Percentiles rank a stretch among this genome's conserved stretches.
Conservation (phyloP, 1,140 invertebrate species). For the Palaemon carinicauda region DNA sequence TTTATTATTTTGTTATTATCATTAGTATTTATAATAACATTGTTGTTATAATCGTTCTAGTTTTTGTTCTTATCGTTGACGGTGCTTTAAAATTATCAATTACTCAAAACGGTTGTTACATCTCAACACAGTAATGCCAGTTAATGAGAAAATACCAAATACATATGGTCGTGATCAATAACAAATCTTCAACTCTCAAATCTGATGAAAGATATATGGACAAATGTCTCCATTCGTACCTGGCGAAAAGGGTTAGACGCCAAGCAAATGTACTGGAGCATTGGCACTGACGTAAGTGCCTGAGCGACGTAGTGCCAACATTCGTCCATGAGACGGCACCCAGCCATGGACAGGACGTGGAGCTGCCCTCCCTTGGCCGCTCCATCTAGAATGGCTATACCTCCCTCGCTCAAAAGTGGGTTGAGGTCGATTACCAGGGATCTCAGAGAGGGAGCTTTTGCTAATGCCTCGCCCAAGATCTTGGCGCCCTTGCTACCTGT, state of each 20-base stretch:
- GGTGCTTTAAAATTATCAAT: too few species aligned
- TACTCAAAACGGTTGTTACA: too few species aligned
- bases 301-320: background rate
- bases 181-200: background rate
- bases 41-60: too few species aligned
- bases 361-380: background rate
- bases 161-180: too few species aligned
- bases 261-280: slow-evolving; percentile 7
- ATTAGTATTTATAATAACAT: too few species aligned
- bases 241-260: slow-evolving; percentile 30
- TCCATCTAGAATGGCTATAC: background rate
- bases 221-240: background rate
- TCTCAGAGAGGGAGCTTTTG: background rate
- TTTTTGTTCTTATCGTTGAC: too few species aligned
- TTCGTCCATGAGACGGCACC: slow-evolving; percentile 11
- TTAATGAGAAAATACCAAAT: too few species aligned
- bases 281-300: background rate
- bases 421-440: slow-evolving; percentile 18
- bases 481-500: background rate
- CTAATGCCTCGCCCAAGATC: background rate
- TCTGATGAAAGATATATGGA: background rate
- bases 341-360: slow-evolving; percentile 12
- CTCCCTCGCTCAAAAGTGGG: background rate
- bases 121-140: too few species aligned
- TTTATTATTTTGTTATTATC: too few species aligned